A percentile compares a stretch with the other conserved stretches of the same genome.
Evolutionary conservation across 2,888 invertebrate species (phyloP).

Genomic region (Papilio demoleus): DNA sequence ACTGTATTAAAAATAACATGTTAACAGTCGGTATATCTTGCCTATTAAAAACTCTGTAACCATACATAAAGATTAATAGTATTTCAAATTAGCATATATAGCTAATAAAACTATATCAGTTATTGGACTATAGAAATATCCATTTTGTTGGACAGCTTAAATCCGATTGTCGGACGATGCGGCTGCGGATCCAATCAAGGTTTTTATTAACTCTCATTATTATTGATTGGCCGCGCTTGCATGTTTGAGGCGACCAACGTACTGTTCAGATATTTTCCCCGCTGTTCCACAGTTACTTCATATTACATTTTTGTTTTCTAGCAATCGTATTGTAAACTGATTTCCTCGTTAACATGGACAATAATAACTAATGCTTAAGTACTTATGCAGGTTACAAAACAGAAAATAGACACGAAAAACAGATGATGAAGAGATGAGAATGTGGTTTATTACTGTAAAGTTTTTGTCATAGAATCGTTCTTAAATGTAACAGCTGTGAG

Average conservation of each 20-base stretch:
- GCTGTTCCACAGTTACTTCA: not conserved
- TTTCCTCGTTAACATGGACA: no score
- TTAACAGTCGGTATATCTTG: not conserved
- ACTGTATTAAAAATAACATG: not conserved
- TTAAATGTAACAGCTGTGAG: no score
- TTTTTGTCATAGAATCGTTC: no score
- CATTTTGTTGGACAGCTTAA: constrained; percentile 61
- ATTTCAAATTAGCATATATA: constrained; percentile 22
- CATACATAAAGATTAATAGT: constrained; percentile 9
- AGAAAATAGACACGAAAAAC: no score
- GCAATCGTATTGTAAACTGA: no score
- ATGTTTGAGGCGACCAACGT: constrained; percentile 43
- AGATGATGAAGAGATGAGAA: no score
- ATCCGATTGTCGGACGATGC: constrained; percentile 61
- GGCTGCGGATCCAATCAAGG: constrained; percentile 65
- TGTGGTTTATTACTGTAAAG: not conserved
- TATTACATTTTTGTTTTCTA: no score
- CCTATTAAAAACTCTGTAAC: not conserved
- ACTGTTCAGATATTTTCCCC: constrained; percentile 30
- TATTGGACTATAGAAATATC: constrained; percentile 39
- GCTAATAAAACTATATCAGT: constrained; percentile 34
- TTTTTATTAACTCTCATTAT: constrained; percentile 74
- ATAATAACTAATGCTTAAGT: no score
- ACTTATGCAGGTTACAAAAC: no score
- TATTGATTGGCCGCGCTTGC: constrained; percentile 62